A percentile compares a stretch with the other conserved stretches of the same genome.
Evolutionary conservation across 2,113 vertebrate genomes (phyloP).

Genomic region (Sigmodon hispidus): DNA sequence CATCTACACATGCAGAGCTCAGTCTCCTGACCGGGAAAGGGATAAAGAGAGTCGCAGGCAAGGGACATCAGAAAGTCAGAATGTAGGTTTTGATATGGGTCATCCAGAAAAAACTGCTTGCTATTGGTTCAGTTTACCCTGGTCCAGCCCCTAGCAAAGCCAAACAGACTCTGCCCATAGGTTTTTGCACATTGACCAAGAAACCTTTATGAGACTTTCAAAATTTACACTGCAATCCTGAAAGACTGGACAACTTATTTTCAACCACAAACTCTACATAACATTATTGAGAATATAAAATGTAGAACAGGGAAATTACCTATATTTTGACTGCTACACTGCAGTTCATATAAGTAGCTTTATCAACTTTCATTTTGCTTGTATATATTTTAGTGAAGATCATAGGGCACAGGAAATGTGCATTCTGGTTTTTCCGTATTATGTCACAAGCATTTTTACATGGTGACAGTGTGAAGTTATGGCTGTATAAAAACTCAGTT

Average conservation of each 20-base stretch:
- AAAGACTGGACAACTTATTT: constrained; percentile 29
- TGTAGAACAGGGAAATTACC: constrained; percentile 23
- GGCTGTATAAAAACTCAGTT: constrained; percentile 60
- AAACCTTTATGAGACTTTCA: constrained; percentile 27
- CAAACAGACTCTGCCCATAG: not conserved
- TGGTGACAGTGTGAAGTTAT: constrained; percentile 55
- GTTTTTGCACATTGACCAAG: constrained; percentile 45
- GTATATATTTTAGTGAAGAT: constrained; percentile 59
- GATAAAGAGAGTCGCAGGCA: not conserved
- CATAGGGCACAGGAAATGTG: constrained; percentile 28
- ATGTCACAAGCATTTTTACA: constrained; percentile 65
- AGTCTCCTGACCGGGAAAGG: not conserved
- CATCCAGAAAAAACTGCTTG: constrained; percentile 15
- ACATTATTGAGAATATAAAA: constrained; percentile 40
- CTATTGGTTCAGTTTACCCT: not conserved
- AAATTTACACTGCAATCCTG: constrained; percentile 41
- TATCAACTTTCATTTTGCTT: constrained; percentile 50
- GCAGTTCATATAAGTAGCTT: constrained; percentile 35
- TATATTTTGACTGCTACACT: constrained; percentile 24
- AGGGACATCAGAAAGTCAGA: not conserved
- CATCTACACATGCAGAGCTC: not conserved
- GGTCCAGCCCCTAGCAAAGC: not conserved
- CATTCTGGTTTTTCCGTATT: constrained; percentile 67
- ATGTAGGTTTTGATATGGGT: not conserved
- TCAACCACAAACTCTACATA: constrained; percentile 39